Base-by-base conservation (phyloP, 2,888 invertebrate genomes). In the Timema podura region DNA sequence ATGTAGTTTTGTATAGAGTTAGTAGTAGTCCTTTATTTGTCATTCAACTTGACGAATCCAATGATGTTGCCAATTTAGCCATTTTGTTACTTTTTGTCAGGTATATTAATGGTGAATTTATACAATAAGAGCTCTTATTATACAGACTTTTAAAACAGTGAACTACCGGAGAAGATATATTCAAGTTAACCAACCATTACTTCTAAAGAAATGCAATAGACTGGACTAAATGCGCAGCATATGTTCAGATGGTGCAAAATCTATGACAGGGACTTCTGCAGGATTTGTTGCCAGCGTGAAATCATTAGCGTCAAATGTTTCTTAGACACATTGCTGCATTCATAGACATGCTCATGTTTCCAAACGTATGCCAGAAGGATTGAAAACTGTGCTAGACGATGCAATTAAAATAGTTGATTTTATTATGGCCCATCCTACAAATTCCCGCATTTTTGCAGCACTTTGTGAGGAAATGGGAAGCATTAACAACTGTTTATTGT, bases 81-180 rank as follows among this genome's bases (percentile, higher is more conserved):
- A 57, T 59, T 59, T 11, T 11, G 11, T 8, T 59, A 59, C 59
- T 59, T 59, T 59, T 59, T 11, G 11, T 59, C 5, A 6, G n/a
- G 2, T 57, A 10, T 15, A 15, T 59, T 15, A 59, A 15, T 15
- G 6, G 59, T 15, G 13, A 59, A 30, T 30, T 3, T 30, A 3
- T 30, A 30, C 2, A 30, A 30, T 1, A 30, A 30, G 3, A 30
- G 30, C 30, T 30, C 30, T 30, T 30, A 30, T 15, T 59, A 13
- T 59, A n/a, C 59, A 59, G n/a, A 59, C 16, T n/a, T 44, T 59
- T 59, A 15, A 59, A 59, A n/a, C 10, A 59, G 16, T n/a, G n/a
- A 57, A 57, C 11, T 57, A 57, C 57, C 0, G 57, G 57, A 11
- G 57, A n/a, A 57, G 57, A 13, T 8, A 59, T 59, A 59, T 15